Evolutionary conservation across 2,797 vertebrate genomes (phyloP).

Genomic region (Acanthurus tractus): DNA sequence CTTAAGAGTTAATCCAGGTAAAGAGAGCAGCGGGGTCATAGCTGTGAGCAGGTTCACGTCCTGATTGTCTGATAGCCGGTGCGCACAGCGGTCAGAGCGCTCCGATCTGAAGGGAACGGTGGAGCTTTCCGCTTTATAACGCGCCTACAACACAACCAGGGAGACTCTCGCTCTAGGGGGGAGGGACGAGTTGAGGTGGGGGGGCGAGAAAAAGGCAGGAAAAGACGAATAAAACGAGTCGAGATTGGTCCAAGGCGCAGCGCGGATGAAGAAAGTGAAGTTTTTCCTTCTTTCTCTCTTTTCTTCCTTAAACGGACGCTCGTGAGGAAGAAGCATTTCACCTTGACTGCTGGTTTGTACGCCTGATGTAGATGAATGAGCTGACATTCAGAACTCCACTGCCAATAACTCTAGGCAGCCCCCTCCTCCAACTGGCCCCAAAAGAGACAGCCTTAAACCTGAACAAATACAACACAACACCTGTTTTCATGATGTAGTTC

Average conservation of each 20-base stretch:
- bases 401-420: constrained; percentile 51
- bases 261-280: constrained; percentile 44
- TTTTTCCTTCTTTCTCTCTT: constrained; percentile 9
- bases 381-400: constrained; percentile 57
- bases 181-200: constrained; percentile 17
- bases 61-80: constrained; percentile 52
- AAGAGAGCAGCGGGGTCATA: constrained; percentile 79
- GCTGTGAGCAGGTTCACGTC: constrained; percentile 73
- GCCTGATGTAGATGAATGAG: constrained; percentile 62
- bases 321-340: constrained; percentile 40
- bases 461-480: constrained; percentile 13
- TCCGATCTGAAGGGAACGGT: constrained; percentile 67
- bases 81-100: constrained; percentile 66
- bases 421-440: background rate
- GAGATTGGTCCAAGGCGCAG: constrained; percentile 60
- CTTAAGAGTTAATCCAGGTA: constrained; percentile 87
- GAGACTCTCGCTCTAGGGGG: constrained; percentile 38
- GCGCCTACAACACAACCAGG: constrained; percentile 60
- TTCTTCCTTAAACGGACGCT: constrained; percentile 17
- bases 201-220: background rate
- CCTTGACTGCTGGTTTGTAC: constrained; percentile 49
- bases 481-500: constrained; percentile 3
- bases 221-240: constrained; percentile 47
- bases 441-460: constrained; percentile 15
- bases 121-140: constrained; percentile 81